These are phyloP conservation scores for Oedothorax gibbosus DNA, from an alignment of 1,140 invertebrate genomes.

Conservation along the genomic window DNA sequence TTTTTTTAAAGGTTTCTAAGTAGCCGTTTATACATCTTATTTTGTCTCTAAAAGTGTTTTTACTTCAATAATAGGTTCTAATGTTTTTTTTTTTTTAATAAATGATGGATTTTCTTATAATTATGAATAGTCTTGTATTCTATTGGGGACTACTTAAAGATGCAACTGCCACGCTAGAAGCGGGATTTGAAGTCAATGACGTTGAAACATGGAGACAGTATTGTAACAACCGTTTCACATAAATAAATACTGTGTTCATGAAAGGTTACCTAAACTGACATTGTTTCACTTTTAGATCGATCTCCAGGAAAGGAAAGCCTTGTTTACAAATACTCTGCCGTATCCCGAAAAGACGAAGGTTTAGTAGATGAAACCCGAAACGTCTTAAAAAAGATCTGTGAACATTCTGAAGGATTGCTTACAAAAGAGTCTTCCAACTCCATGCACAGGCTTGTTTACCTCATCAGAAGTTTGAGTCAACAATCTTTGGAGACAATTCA, in stretches of 20 bases:
- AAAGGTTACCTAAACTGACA: no score
- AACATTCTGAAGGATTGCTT: conserved; percentile 22
- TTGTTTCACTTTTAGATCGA: conserved; percentile 27
- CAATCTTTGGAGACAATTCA: conserved; percentile 17
- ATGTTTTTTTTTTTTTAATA: no score
- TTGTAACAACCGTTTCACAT: no score
- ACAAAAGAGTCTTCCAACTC: conserved; percentile 1
- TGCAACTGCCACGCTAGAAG: no score
- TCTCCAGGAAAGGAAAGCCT: conserved; percentile 28
- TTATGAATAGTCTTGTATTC: neutral
- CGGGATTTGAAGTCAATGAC: no score
- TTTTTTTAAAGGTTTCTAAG: neutral
- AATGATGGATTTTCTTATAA: neutral
- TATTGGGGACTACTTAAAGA: no score
- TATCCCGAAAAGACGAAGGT: neutral
- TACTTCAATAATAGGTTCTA: neutral
- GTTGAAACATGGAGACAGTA: no score
- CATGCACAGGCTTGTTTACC: conserved; percentile 44
- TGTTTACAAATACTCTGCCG: conserved; percentile 21
- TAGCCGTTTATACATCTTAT: neutral
- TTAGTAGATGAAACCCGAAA: neutral
- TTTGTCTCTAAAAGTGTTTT: neutral
- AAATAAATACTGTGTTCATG: no score
- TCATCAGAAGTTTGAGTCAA: conserved; percentile 6
- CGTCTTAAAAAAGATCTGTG: conserved; percentile 25